Evolutionary conservation across 1,140 invertebrate genomes (phyloP).

Genomic region (Idris sp.): DNA sequence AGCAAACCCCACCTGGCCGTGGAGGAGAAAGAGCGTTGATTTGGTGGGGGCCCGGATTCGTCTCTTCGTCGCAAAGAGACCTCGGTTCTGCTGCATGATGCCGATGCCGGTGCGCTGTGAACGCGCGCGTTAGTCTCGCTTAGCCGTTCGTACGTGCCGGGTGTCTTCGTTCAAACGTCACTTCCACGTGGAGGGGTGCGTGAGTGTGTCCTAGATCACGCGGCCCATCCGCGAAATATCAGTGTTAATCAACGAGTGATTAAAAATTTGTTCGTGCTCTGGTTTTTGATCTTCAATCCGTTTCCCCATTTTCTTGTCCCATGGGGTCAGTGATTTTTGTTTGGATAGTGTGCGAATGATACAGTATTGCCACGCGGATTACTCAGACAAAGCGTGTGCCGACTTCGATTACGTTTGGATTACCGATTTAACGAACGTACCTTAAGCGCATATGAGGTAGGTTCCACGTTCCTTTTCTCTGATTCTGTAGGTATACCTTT

Average conservation of each 20-base stretch:
- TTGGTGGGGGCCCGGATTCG: slow-evolving; percentile 50
- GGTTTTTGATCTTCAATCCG: too few relatives aligned
- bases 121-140: slow-evolving; percentile 54
- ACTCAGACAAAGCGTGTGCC: slow-evolving; percentile 37
- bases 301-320: background rate
- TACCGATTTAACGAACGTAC: slow-evolving; percentile 20
- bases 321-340: slow-evolving; percentile 32
- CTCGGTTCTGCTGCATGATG: slow-evolving; percentile 38
- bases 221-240: too few relatives aligned
- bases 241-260: slow-evolving; percentile 12
- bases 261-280: too few relatives aligned
- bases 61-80: slow-evolving; percentile 34
- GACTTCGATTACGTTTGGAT: slow-evolving; percentile 42
- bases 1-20: slow-evolving; percentile 37
- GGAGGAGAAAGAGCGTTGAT: slow-evolving; percentile 23
- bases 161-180: slow-evolving; percentile 14
- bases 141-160: slow-evolving; percentile 49
- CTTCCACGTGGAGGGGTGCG: slow-evolving; percentile 46
- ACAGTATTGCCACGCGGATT: slow-evolving; percentile 56
- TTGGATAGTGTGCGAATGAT: slow-evolving; percentile 55
- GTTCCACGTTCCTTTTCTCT: background rate
- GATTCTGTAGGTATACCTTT: background rate
- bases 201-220: slow-evolving; percentile 25
- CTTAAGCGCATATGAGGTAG: slow-evolving; percentile 35
- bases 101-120: slow-evolving; percentile 49